phyloP scores from a whole-genome alignment of 2,888 invertebrate species.

The Formica aserva region DNA sequence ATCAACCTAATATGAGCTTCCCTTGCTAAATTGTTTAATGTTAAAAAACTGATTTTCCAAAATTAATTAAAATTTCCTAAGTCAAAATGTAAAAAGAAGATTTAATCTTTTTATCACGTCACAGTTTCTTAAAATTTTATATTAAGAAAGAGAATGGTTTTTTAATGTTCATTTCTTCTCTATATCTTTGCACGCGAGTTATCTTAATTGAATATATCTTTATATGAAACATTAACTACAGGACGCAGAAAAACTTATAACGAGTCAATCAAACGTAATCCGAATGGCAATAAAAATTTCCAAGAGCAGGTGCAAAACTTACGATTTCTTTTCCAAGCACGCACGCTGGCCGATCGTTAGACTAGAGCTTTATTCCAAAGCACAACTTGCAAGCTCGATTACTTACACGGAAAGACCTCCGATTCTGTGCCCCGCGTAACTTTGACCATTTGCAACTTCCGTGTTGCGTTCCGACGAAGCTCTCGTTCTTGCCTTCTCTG shows the following conservation, averaged over 20 bases:
- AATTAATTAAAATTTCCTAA: constrained; percentile 10
- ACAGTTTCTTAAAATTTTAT: neutral
- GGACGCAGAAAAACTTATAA: neutral
- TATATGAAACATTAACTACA: neutral
- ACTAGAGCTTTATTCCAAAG: constrained; percentile 59
- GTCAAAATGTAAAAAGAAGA: neutral
- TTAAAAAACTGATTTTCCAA: neutral
- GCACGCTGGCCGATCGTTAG: constrained; percentile 52
- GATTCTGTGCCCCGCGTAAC: constrained; percentile 58
- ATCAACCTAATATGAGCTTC: neutral
- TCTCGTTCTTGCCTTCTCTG: constrained; percentile 30
- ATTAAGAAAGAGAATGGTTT: neutral
- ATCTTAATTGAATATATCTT: constrained; percentile 22
- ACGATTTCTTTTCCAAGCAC: constrained; percentile 49
- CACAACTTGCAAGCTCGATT: constrained; percentile 63
- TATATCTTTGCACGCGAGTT: neutral
- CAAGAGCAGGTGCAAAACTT: constrained; percentile 36
- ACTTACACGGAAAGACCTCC: constrained; percentile 60
- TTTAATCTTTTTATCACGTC: neutral
- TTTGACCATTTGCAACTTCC: constrained; percentile 72
- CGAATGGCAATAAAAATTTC: constrained; percentile 40
- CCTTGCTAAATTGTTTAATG: neutral
- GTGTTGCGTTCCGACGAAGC: constrained; percentile 24
- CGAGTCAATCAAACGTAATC: constrained; percentile 28
- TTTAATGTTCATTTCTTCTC: neutral